Evolutionary conservation across 2,797 vertebrate species (phyloP).

Genomic region (Valencia hispanica): DNA sequence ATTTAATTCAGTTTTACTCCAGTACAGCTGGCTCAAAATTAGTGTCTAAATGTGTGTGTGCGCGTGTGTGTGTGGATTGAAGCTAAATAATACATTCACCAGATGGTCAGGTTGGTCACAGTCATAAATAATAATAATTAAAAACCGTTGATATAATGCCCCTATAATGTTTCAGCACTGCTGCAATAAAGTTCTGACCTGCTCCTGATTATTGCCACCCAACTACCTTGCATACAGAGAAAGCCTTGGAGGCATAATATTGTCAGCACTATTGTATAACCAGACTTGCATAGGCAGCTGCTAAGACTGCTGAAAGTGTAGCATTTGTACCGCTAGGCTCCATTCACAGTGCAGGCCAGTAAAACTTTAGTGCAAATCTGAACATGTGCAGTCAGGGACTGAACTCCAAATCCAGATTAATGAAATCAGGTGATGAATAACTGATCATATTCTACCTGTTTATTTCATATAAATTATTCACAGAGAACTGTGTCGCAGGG

Average conservation of each 20-base stretch:
- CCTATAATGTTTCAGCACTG: slow-evolving; percentile 34
- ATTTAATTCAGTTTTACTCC: neutral
- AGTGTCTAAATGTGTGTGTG: neutral
- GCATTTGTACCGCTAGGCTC: slow-evolving; percentile 53
- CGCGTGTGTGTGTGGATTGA: neutral
- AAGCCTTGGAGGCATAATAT: slow-evolving; percentile 33
- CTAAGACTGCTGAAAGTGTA: slow-evolving; percentile 41
- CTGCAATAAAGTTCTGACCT: slow-evolving; percentile 40
- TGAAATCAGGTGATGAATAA: slow-evolving; percentile 41
- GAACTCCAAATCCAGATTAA: slow-evolving; percentile 51
- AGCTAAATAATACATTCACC: slow-evolving; percentile 36
- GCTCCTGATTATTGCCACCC: slow-evolving; percentile 23
- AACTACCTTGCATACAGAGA: slow-evolving; percentile 30
- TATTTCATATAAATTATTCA: neutral
- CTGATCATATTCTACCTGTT: slow-evolving; percentile 50
- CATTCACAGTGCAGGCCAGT: neutral
- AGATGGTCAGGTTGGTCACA: slow-evolving; percentile 47
- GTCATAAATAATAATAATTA: slow-evolving; percentile 50
- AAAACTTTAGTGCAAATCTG: slow-evolving; percentile 25
- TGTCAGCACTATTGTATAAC: slow-evolving; percentile 20
- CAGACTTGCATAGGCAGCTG: slow-evolving; percentile 24
- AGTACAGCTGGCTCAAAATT: neutral
- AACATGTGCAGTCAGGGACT: slow-evolving; percentile 15
- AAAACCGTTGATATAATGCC: slow-evolving; percentile 32
- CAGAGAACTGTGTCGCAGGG: neutral